phyloP scores from a whole-genome alignment of 2,113 vertebrate genomes.

The Gopherus flavomarginatus region DNA sequence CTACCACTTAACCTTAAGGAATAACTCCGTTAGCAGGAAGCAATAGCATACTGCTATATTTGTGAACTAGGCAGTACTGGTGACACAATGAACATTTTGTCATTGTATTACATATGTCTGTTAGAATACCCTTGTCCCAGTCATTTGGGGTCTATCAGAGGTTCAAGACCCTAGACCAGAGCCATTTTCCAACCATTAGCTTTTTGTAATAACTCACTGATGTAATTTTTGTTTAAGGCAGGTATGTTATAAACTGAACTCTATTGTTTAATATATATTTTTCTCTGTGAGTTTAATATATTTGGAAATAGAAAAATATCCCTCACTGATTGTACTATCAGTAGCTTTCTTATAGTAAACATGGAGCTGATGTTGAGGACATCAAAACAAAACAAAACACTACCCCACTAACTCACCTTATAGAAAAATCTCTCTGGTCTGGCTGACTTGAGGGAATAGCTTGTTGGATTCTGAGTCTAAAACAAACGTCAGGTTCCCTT shows the following conservation, averaged over 20 bases:
- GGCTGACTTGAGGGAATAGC: background rate
- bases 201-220: background rate
- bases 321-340: background rate
- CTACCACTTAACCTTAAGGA: background rate
- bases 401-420: background rate
- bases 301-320: background rate
- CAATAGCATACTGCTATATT: background rate
- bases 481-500: background rate
- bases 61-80: background rate
- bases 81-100: accelerated
- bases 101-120: background rate
- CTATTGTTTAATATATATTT: background rate
- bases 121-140: background rate
- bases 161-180: background rate
- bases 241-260: background rate
- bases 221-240: background rate
- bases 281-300: background rate
- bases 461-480: background rate
- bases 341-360: background rate
- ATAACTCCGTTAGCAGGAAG: background rate
- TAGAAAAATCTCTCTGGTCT: background rate
- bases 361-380: background rate
- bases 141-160: background rate
- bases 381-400: background rate
- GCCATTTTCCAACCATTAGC: background rate